Conservation (phyloP, 2,797 vertebrate genomes). For the Vespertilio murinus region DNA sequence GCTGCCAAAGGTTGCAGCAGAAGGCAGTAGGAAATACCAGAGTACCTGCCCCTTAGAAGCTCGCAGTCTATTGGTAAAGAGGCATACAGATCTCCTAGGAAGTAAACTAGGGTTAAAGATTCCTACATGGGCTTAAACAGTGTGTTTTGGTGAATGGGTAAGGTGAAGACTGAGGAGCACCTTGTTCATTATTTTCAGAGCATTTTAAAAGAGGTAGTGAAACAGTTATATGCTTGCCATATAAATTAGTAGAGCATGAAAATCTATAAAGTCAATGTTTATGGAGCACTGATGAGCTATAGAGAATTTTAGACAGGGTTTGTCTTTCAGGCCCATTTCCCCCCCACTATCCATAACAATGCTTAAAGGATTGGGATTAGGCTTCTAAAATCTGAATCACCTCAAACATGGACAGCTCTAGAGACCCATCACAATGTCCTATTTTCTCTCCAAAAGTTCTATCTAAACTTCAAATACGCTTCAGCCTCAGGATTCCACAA, state of each 20-base stretch:
- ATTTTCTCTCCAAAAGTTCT: neutral
- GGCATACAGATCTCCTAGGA: neutral
- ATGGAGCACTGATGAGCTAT: neutral
- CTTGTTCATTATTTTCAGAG: neutral
- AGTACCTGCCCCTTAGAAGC: neutral
- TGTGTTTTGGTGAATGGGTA: neutral
- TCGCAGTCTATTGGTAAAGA: neutral
- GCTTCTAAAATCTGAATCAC: neutral
- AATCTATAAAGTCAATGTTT: neutral
- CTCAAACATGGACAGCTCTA: neutral
- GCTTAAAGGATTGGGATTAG: neutral
- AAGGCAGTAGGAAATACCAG: neutral
- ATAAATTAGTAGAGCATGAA: neutral
- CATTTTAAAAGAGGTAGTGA: neutral
- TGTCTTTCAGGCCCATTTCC: neutral
- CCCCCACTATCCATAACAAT: neutral
- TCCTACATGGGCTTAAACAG: neutral
- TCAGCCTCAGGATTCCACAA: neutral
- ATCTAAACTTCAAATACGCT: neutral
- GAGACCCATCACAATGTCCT: neutral
- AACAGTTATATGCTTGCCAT: neutral
- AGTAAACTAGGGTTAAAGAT: neutral
- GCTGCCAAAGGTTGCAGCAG: too few species aligned
- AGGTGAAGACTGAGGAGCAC: neutral
- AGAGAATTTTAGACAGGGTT: neutral